phyloP scores from a whole-genome alignment of 2,797 vertebrate species.

The Channallabes apus region DNA sequence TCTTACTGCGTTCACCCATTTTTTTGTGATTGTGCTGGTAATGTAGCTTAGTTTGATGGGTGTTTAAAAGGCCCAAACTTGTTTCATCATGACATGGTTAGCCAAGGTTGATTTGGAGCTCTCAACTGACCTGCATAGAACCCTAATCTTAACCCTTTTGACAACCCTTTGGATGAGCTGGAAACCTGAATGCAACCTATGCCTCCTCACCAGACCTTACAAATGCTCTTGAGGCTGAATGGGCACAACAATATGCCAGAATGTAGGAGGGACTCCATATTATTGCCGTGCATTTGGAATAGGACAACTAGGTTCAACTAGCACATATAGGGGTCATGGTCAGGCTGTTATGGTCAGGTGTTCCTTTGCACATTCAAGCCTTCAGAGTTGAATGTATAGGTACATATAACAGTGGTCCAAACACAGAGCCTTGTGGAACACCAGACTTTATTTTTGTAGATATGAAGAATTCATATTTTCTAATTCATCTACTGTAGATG shows the following conservation, averaged over 20 bases:
- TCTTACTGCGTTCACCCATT: too few species aligned
- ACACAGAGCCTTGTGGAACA: slow-evolving; percentile 2
- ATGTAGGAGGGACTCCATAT: background rate
- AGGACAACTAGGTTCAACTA: background rate
- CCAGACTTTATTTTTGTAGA: background rate
- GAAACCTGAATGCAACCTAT: background rate
- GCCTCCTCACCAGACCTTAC: background rate
- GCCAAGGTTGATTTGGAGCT: background rate
- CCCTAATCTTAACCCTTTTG: background rate
- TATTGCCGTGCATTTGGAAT: background rate
- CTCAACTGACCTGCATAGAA: background rate
- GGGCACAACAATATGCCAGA: background rate
- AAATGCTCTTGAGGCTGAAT: background rate
- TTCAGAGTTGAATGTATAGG: background rate
- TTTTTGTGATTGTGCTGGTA: too few species aligned
- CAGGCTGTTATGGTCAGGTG: background rate
- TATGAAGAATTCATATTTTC: background rate
- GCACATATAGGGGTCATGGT: background rate
- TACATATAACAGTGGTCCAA: background rate
- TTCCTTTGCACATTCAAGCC: background rate
- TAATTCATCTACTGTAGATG: background rate
- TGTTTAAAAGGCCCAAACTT: too few species aligned
- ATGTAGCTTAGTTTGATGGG: too few species aligned
- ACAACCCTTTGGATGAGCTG: background rate
- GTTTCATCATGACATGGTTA: background rate